phyloP scores from a whole-genome alignment of 2,888 invertebrate genomes.

The Oxystoma pomonae region DNA sequence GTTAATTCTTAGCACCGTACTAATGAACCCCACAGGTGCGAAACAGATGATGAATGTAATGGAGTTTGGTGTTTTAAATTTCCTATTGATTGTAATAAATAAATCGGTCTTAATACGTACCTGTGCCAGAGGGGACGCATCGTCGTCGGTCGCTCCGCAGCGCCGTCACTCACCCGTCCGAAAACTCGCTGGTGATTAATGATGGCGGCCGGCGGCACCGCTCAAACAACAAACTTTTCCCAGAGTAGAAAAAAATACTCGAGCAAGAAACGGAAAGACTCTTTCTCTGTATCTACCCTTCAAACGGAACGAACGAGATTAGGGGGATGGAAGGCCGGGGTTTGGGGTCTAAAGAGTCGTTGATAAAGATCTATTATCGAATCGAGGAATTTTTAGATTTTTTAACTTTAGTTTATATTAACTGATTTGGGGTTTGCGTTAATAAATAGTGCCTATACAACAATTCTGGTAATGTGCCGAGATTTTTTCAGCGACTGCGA shows the following conservation, averaged over 20 bases:
- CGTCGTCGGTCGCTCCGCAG: conserved; percentile 36
- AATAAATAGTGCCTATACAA: no score
- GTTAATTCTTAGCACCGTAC: no score
- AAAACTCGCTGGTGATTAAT: conserved; percentile 57
- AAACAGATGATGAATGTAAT: no score
- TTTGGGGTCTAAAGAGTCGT: conserved; percentile 17
- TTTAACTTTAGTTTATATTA: no score
- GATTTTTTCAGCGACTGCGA: no score
- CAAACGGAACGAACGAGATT: conserved; percentile 38
- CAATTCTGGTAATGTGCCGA: no score
- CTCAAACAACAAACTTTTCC: conserved; percentile 63
- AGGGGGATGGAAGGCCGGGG: conserved; percentile 27
- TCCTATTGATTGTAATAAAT: no score
- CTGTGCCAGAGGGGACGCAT: conserved; percentile 29
- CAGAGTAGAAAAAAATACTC: conserved; percentile 54
- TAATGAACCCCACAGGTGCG: no score
- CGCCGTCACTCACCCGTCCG: conserved; percentile 51
- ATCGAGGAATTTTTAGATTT: no score
- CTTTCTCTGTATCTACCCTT: conserved; percentile 49
- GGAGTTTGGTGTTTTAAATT: no score
- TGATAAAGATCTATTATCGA: conserved; percentile 15
- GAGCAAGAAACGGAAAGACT: conserved; percentile 50
- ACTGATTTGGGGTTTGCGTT: no score
- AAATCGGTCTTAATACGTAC: no score
- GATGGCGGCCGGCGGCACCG: conserved; percentile 53